A percentile compares a stretch with the other conserved stretches of the same genome.
These are phyloP conservation scores for Sycobia sp. DNA, from an alignment of 1,140 invertebrate species.

Conservation along the genomic window DNA sequence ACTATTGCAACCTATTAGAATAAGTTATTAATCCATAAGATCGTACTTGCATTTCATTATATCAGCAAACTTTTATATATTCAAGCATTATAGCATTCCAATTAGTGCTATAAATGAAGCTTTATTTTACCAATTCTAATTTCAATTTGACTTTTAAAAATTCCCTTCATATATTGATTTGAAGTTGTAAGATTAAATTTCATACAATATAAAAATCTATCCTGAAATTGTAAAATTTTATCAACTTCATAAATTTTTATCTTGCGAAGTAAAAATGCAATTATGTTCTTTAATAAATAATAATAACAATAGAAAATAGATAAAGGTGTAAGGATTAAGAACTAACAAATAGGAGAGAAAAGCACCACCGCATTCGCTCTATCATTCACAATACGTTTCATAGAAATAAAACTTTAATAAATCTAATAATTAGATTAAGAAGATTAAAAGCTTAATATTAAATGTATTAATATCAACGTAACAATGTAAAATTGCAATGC, in stretches of 20 bases:
- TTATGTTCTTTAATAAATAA: conserved; percentile 20
- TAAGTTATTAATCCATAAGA: conserved; percentile 29
- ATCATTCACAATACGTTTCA: conserved; percentile 49
- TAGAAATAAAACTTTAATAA: conserved; percentile 34
- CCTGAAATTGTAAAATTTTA: too few relatives aligned
- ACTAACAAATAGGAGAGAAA: conserved; percentile 47
- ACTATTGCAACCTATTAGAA: not conserved
- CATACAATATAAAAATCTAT: too few relatives aligned
- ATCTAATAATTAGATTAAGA: conserved; percentile 38
- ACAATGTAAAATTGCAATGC: too few relatives aligned
- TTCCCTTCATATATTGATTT: too few relatives aligned
- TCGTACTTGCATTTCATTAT: conserved; percentile 39
- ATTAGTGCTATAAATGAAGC: too few relatives aligned
- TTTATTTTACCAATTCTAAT: not conserved
- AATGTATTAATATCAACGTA: not conserved
- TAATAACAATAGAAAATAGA: conserved; percentile 15
- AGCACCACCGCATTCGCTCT: conserved; percentile 52
- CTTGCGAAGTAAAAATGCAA: conserved; percentile 8
- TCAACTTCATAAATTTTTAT: too few relatives aligned
- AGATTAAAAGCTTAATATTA: conserved; percentile 40
- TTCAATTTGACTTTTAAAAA: too few relatives aligned
- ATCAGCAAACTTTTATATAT: too few relatives aligned
- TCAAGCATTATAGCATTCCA: too few relatives aligned
- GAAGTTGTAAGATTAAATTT: too few relatives aligned
- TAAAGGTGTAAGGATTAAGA: conserved; percentile 28